A percentile compares a stretch with the other conserved stretches of the same genome.
phyloP scores from a whole-genome alignment of 2,113 vertebrate genomes.

The Glaucidium brasilianum region DNA sequence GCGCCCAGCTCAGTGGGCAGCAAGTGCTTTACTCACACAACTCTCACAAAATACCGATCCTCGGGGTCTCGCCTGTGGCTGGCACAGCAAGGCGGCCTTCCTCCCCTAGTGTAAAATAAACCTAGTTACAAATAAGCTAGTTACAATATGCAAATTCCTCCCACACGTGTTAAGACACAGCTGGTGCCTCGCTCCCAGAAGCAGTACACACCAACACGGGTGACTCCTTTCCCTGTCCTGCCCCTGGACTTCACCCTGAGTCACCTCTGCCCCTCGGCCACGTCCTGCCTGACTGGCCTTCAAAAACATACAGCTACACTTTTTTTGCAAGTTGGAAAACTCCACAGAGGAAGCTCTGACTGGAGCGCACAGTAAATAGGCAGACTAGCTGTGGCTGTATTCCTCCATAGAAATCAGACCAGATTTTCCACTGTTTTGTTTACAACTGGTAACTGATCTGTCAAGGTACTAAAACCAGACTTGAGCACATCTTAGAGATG shows the following conservation, averaged over 20 bases:
- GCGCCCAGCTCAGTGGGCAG: accelerated
- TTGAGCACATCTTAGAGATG: not conserved
- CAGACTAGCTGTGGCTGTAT: not conserved
- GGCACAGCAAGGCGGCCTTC: not conserved
- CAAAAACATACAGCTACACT: accelerated
- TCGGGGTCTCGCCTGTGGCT: not conserved
- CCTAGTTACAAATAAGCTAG: not conserved
- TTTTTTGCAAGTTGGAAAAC: not conserved
- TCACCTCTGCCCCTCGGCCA: not conserved
- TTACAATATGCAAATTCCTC: not conserved
- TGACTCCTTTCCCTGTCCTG: accelerated
- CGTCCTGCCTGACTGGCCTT: not conserved
- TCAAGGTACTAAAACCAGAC: not conserved
- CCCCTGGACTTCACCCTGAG: not conserved
- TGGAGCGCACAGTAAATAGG: not conserved
- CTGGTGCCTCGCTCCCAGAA: not conserved
- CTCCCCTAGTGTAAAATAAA: not conserved
- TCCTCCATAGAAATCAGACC: not conserved
- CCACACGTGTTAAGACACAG: not conserved
- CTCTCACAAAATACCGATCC: not conserved
- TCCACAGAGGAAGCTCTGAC: not conserved
- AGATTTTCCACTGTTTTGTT: not conserved
- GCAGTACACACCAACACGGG: accelerated
- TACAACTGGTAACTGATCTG: not conserved
- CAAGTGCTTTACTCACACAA: not conserved